Base-by-base conservation (phyloP, 2,888 invertebrate genomes). In the Ommatoiulus sabulosus region DNA sequence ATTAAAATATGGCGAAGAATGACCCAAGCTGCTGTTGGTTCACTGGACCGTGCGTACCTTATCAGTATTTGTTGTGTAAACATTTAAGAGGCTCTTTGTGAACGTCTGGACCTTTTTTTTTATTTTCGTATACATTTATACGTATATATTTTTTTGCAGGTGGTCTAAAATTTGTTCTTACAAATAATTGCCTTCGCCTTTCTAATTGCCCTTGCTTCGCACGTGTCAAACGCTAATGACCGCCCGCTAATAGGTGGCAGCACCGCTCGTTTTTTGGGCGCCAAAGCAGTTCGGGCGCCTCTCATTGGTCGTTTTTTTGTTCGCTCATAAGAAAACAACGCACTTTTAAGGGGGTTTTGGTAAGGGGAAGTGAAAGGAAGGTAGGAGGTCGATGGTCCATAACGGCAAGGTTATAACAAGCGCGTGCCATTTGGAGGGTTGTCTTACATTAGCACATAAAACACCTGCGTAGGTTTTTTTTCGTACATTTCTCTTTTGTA, bases 11-110 rank as follows among this genome's bases (percentile, higher is more conserved):
- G 35, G 80, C 35, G 35, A 80, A 80, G 80, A 80, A 80, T 80
- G 80, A 80, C 35, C 80, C 80, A 80, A 80, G 80, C 80, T 80
- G 80, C 35, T 80, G 80, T 80, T 80, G 80, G 80, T 80, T 80
- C 80, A 80, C 80, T 80, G 80, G 80, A 80, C 80, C 80, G 80
- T 80, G 35, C 15, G 80, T 80, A 80, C 80, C 12, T 80, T 80
- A 80, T 80, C 80, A 80, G 80, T 80, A 24, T 80, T 80, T 80
- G 80, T 80, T 80, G 3, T 80, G 80, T 80, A 24, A 80, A 80
- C 80, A 80, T 35, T 12, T 80, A 80, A 80, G 80, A 80, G 80
- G 80, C 80, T 80, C 80, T 80, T 80, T 80, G 80, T 80, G 80
- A 35, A 80, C 35, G 80, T 80, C 80, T 80, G 80, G 80, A 80